Base-by-base conservation (phyloP, 2,797 vertebrate genomes). In the Harpagifer antarcticus region DNA sequence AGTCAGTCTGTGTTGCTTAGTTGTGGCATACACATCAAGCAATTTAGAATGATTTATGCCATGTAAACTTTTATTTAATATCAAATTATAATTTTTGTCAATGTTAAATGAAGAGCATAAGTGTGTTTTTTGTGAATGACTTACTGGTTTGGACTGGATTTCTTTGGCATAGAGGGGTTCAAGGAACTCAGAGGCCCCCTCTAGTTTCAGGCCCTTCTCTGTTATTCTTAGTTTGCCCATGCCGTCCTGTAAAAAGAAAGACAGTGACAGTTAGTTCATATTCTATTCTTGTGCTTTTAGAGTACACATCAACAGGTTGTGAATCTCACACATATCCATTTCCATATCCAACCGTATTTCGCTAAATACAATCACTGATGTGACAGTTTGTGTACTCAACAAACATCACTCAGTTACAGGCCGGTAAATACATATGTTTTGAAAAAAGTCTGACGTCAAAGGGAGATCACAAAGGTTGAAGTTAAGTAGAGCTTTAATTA, bases 131-230 rank as follows among this genome's bases (percentile, higher is more conserved):
- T 71, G 44, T 2, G 33, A 33, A 9, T 16, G 79, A 96, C 98
- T 98, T 95, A 99, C 98, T 89, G 96, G 96, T 95, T 96, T 97
- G 91, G 98, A 99, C 81, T 96, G 96, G 93, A 99, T 99, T 97
- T 99, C 98, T 99, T 99, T 99, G 97, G 98, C 98, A 90, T 99
- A 99, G 85, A 99, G 97, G 80, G 98, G 98, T 94, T 99, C 95
- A 86, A 99, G 96, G 93, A 99, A 99, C 94, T 99, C 98, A 0
- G 98, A 99, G 91, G 96, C 96, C 78, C 98, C 98, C 93, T 99
- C 98, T 73, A 99, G 95, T 90, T 96, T 97, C 90, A 99, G 94
- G 84, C 98, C 98, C 82, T 97, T 97, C 79, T 99, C 98, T 3
- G 98, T 99, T 92, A 99, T 99, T 92, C 98, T 96, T 88, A 99